Conservation (phyloP, 2,888 invertebrate genomes). For the Candidula unifasciata region DNA sequence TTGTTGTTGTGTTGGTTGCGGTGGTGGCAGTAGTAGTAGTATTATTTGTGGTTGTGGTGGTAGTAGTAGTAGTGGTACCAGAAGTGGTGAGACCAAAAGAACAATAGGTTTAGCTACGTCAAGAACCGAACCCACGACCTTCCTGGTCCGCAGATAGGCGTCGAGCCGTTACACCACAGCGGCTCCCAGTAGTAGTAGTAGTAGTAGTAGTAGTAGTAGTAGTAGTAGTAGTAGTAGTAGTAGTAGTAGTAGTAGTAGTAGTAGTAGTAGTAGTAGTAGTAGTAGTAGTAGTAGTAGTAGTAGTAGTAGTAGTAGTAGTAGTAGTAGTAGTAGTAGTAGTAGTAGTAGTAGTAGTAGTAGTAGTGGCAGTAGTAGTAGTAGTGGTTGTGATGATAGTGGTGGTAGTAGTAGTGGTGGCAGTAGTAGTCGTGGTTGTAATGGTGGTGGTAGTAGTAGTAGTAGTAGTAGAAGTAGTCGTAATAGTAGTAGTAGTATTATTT, state of each 20-base stretch:
- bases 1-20: neutral
- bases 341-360: slow-evolving; percentile 20
- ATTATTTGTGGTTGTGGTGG: neutral
- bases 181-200: no score
- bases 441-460: neutral
- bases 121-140: no score
- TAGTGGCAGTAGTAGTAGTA: neutral
- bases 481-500: neutral
- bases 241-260: slow-evolving; percentile 36
- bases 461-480: neutral
- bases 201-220: slow-evolving; percentile 36
- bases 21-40: no score
- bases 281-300: slow-evolving; percentile 34
- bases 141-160: no score
- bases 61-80: slow-evolving; percentile 29
- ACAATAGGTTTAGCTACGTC: no score
- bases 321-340: slow-evolving; percentile 36
- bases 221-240: slow-evolving; percentile 36
- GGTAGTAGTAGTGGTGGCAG: no score
- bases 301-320: slow-evolving; percentile 36
- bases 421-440: no score
- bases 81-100: neutral
- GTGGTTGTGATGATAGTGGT: no score
- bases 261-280: slow-evolving; percentile 34
- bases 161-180: no score